These are phyloP conservation scores for Liasis olivaceus DNA, from an alignment of 2,797 vertebrate genomes.

Conservation along the genomic window DNA sequence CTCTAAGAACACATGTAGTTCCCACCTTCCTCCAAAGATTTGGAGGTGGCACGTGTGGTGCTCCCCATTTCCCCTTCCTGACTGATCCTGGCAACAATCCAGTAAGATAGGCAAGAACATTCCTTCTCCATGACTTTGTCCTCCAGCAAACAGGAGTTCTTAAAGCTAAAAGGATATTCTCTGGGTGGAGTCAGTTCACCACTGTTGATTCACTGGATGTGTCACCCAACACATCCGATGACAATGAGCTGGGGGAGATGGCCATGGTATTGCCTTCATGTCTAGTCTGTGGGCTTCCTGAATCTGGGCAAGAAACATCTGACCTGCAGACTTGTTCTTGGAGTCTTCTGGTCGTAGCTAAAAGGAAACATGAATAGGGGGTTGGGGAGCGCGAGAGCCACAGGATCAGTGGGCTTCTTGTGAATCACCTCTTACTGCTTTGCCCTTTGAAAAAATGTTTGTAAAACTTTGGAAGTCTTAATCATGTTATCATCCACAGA, in stretches of 20 bases:
- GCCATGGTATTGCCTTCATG: neutral
- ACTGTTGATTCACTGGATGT: neutral
- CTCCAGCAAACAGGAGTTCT: neutral
- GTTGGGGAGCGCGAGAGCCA: rapidly evolving
- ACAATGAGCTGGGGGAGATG: neutral
- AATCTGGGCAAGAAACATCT: neutral
- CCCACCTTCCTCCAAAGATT: neutral
- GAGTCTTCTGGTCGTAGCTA: neutral
- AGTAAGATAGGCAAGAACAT: neutral
- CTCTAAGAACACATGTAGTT: neutral
- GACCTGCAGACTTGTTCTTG: neutral
- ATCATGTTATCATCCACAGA: neutral
- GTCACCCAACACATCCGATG: neutral
- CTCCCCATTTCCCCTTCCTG: neutral
- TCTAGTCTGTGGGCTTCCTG: neutral
- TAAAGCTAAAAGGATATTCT: neutral
- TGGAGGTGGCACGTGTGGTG: neutral
- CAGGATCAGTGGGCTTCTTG: neutral
- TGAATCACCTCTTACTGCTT: neutral
- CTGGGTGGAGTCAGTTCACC: neutral
- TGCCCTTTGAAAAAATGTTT: neutral
- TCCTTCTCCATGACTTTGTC: neutral
- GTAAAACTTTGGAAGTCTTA: neutral
- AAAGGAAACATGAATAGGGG: neutral
- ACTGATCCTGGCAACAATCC: neutral